Base-by-base conservation (phyloP, 2,113 vertebrate species). In the Nibea coibor region DNA sequence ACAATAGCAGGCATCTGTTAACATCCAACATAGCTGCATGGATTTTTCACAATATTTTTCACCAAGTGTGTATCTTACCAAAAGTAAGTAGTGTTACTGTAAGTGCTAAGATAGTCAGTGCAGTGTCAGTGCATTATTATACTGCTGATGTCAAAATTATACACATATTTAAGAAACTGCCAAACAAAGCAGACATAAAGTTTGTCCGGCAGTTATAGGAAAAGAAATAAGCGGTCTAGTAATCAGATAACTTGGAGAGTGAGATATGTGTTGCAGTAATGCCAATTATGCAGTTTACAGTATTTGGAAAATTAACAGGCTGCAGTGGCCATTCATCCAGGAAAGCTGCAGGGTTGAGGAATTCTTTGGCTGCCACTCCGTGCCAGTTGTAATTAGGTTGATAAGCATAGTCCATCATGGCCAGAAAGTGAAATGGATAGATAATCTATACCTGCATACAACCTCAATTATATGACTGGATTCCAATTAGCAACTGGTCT, bases 401-500 rank as follows among this genome's bases (percentile, higher is more conserved):
- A 84, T 80, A 81, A 75, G 69, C 54, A 74, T 20, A 62, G 48
- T 77, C 65, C 69, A 86, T 82, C 79, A 85, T 80, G 76, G 43
- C 11, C 35, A 86, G 80, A 72, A 77, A 73, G 70, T 68, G 63
- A 87, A 88, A 81, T 76, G 72, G 81, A 89, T 14, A 64, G 81
- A 68, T 82, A 76, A 91, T 91, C 82, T 59, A 86, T 89, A 85
- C 69, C 16, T 78, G 82, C 71, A 66, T 67, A 86, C 58, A 81
- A 61, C 47, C 81, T 85, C 68, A 61, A 81, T 91, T 86, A 81
- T 64, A 71, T 73, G 39, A 76, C 75, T 84, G 67, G 61, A 87
- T 89, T 88, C 64, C 81, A 90, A 87, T 86, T 83, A 88, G 75
- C 31, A 72, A 20, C 51, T 77, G 50, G 22, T 75, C 47, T 59